These are phyloP conservation scores for Apodemia zela DNA, from an alignment of 2,888 invertebrate genomes.

Conservation along the genomic window DNA sequence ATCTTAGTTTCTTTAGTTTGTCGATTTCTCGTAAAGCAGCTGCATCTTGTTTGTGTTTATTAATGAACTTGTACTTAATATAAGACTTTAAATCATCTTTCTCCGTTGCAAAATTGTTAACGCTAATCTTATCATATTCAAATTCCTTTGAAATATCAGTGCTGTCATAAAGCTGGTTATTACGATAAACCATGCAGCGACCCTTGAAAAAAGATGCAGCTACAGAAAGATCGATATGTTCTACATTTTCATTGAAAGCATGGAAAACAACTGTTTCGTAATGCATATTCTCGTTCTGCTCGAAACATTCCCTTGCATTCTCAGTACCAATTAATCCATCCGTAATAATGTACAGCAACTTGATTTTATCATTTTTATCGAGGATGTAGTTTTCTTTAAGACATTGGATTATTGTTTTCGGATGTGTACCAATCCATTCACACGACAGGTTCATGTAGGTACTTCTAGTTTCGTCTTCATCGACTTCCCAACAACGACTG, in stretches of 20 bases:
- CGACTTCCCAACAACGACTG: slow-evolving; percentile 34
- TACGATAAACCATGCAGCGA: no score
- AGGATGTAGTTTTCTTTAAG: no score
- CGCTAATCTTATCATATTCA: slow-evolving; percentile 39
- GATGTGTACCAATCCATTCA: slow-evolving; percentile 26
- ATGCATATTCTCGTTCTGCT: slow-evolving; percentile 35
- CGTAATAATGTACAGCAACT: no score
- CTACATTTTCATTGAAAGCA: slow-evolving; percentile 30
- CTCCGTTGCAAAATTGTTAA: slow-evolving; percentile 37
- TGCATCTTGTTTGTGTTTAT: no score
- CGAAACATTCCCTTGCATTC: slow-evolving; percentile 29
- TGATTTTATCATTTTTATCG: no score
- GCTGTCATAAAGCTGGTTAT: no score
- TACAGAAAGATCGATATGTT: no score
- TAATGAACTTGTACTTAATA: no score
- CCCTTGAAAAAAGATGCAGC: no score
- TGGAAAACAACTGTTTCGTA: slow-evolving; percentile 42
- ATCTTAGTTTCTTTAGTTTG: slow-evolving; percentile 38
- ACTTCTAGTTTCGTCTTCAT: slow-evolving; percentile 31
- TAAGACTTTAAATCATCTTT: slow-evolving; percentile 42
- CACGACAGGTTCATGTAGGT: slow-evolving; percentile 21
- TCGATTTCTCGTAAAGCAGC: no score
- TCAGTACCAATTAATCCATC: slow-evolving; percentile 35
- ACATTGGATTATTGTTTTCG: slow-evolving; percentile 32
- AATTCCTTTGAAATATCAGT: slow-evolving; percentile 42